phyloP scores from a whole-genome alignment of 2,888 invertebrate species.

The Prenolepis imparis region DNA sequence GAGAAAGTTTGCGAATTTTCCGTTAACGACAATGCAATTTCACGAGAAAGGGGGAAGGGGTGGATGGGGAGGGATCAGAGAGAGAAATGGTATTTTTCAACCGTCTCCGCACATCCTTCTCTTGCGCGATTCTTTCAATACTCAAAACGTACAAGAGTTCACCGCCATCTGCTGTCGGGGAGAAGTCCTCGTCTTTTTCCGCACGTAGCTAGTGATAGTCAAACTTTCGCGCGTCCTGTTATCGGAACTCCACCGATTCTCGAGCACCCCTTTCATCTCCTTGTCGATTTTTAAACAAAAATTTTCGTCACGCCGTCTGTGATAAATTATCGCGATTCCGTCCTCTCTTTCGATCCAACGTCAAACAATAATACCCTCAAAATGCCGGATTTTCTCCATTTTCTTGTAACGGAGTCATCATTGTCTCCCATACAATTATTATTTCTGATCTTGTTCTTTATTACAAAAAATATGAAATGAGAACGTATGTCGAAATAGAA shows the following conservation, averaged over 20 bases:
- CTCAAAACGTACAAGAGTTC: constrained; percentile 31
- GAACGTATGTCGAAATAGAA: neutral
- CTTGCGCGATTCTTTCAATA: constrained; percentile 33
- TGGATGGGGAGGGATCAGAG: neutral
- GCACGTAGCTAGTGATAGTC: constrained; percentile 19
- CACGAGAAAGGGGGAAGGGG: neutral
- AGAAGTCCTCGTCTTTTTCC: neutral
- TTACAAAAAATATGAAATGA: neutral
- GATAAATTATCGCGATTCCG: constrained; percentile 17
- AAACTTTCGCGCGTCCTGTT: constrained; percentile 31
- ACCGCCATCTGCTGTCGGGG: constrained; percentile 1
- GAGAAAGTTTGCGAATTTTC: constrained; percentile 53
- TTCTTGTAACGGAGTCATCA: neutral
- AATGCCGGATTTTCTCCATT: neutral
- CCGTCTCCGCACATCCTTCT: neutral
- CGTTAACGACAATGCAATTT: constrained; percentile 68
- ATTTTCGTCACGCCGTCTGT: constrained; percentile 22
- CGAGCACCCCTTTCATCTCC: neutral
- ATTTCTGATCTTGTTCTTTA: neutral
- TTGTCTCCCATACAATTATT: neutral
- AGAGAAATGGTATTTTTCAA: constrained; percentile 33
- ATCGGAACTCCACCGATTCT: neutral
- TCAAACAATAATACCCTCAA: constrained; percentile 20
- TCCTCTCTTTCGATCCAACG: neutral
- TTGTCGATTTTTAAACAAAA: constrained; percentile 18